These are phyloP conservation scores for Andrena praecox DNA, from an alignment of 2,888 invertebrate genomes.

Conservation along the genomic window DNA sequence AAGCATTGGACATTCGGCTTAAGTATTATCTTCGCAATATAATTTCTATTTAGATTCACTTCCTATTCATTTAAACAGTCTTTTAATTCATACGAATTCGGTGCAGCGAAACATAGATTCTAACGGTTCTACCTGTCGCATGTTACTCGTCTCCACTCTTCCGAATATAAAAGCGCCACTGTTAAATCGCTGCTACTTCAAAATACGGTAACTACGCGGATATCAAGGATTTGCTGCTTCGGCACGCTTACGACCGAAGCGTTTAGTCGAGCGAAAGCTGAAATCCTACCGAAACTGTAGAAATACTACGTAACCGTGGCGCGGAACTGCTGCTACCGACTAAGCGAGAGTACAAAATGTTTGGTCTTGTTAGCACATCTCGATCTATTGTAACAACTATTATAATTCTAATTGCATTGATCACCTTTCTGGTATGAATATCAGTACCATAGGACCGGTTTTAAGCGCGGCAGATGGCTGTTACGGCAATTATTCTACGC, in stretches of 20 bases:
- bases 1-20: not conserved
- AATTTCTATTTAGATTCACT: constrained; percentile 9
- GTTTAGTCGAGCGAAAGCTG: constrained; percentile 4
- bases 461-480: constrained; percentile 64
- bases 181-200: constrained; percentile 3
- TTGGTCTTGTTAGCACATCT: constrained; percentile 13
- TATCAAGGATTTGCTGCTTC: constrained; percentile 2
- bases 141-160: constrained; percentile 14
- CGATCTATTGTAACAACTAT: constrained; percentile 40
- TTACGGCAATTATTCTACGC: constrained; percentile 59
- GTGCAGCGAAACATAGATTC: not conserved
- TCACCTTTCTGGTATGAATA: constrained; percentile 57
- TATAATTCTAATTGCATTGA: constrained; percentile 56
- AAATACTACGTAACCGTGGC: not conserved
- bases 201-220: constrained; percentile 5
- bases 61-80: constrained; percentile 2
- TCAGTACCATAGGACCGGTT: constrained; percentile 51
- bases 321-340: constrained; percentile 9
- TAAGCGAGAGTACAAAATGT: constrained; percentile 35
- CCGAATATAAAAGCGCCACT: not conserved
- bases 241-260: not conserved
- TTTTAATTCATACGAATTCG: not conserved
- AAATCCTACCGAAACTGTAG: constrained; percentile 22
- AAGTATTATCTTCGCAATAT: constrained; percentile 3
- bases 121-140: constrained; percentile 34